Evolutionary conservation across 2,113 vertebrate species (phyloP), one percentile per base, ranked within the genome.

Genomic region (Chaetorhynchus papuensis): DNA sequence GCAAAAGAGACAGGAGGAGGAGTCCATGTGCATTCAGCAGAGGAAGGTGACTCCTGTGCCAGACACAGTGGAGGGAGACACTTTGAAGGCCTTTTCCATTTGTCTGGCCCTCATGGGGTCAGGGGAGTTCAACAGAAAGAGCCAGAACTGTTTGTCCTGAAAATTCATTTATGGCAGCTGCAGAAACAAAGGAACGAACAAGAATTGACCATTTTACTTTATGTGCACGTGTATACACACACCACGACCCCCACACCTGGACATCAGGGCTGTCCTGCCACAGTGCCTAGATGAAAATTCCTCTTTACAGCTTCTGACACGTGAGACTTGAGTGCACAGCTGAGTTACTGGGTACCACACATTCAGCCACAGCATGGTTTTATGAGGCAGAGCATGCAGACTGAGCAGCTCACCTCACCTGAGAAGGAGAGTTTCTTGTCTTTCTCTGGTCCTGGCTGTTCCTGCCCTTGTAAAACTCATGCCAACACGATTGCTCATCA

Each of bases 181-280:
- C 69, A 60, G 78, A 95, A 87, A 56, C n/a, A 23, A 6, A 44
- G 72, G 35, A 66, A 70, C 53, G 76, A 76, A 26, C 12, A 7
- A 26, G 22, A 83, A 23, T 0, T 54, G 24, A 47, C 24, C 17
- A 1, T 49, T 71, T 54, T 30, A 27, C 14, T 52, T 69, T 4
- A 15, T 12, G 20, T n/a, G 6, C 6, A 3, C 0, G 0, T 37
- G 28, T 3, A 1, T 50, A 35, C 12, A 23, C 31, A 7, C 8
- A 7, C 35, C 41, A 31, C 1, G 5, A 30, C 39, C 11, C 31
- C 35, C 33, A 30, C 50, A 54, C 18, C 69, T 61, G 57, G 59
- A 30, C 16, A 2, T 4, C 4, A 17, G 41, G 24, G 23, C 35
- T 10, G 5, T 74, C 37, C 72, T 82, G 24, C 72, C 23, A 8